These are phyloP conservation scores for Taeniopygia guttata DNA, from an alignment of 2,797 vertebrate species.

Conservation along the genomic window DNA sequence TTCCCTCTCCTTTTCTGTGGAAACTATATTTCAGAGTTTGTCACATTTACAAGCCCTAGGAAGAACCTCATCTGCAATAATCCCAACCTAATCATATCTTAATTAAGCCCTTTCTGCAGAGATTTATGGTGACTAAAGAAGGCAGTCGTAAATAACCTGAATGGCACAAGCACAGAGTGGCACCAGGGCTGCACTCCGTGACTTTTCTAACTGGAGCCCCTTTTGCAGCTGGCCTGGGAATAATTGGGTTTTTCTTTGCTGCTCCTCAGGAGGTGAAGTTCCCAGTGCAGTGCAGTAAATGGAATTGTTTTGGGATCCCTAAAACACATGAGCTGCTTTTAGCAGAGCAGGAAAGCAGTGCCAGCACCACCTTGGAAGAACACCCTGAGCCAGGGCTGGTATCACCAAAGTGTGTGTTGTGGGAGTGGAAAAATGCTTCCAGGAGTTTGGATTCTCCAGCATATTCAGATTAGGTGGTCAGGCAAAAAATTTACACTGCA, in stretches of 20 bases:
- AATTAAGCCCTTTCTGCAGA: slow-evolving; percentile 30
- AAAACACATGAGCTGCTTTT: not conserved
- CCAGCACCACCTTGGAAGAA: not conserved
- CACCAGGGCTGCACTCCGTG: not conserved
- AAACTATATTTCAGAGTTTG: not conserved
- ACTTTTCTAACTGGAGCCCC: not conserved
- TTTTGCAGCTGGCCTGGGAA: slow-evolving; percentile 3
- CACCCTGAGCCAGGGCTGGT: not conserved
- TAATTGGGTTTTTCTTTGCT: not conserved
- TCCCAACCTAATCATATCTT: slow-evolving; percentile 27
- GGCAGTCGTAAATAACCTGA: slow-evolving; percentile 16
- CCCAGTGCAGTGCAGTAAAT: not conserved
- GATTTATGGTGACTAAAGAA: slow-evolving; percentile 11
- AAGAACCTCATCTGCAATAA: slow-evolving; percentile 28
- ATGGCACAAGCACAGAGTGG: not conserved
- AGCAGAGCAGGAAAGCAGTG: not conserved
- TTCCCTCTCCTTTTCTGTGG: not conserved
- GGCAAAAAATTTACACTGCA: not conserved
- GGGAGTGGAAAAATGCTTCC: not conserved
- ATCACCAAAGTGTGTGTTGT: not conserved
- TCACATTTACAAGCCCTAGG: slow-evolving; percentile 14
- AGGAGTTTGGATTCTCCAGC: not conserved
- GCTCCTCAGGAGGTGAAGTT: not conserved
- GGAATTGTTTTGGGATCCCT: slow-evolving; percentile 1
- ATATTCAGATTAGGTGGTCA: not conserved